A percentile compares a stretch with the other conserved stretches of the same genome.
Conservation (phyloP, 1,140 invertebrate species). For the Temnothorax nylanderi region DNA sequence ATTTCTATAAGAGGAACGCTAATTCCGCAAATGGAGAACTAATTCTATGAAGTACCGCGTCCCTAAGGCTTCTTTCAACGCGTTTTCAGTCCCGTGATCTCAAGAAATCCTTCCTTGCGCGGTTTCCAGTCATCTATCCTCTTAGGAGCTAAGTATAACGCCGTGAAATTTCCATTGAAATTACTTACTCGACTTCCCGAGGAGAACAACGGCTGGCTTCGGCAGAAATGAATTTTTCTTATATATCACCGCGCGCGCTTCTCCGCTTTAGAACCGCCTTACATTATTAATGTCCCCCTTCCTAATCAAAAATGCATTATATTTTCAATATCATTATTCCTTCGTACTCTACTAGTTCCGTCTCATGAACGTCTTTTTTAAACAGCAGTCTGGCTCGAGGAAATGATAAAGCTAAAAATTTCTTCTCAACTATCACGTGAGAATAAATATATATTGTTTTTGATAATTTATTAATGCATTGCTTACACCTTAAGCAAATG, state of each 20-base stretch:
- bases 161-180: constrained; percentile 62
- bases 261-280: constrained; percentile 52
- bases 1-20: constrained; percentile 16
- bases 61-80: neutral
- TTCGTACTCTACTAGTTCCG: constrained; percentile 34
- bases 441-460: constrained; percentile 1
- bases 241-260: constrained; percentile 55
- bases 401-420: constrained; percentile 44
- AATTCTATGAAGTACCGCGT: constrained; percentile 44
- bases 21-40: constrained; percentile 40
- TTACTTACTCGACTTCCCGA: constrained; percentile 59
- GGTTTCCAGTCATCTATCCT: constrained; percentile 60
- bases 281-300: constrained; percentile 55
- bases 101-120: constrained; percentile 36
- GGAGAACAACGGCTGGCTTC: constrained; percentile 56
- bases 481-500: neutral
- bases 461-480: neutral
- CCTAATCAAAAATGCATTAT: constrained; percentile 63
- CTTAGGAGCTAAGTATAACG: constrained; percentile 60
- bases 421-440: neutral
- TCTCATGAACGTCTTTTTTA: constrained; percentile 44
- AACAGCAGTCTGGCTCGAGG: constrained; percentile 33
- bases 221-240: constrained; percentile 62
- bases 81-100: constrained; percentile 26
- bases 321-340: constrained; percentile 62